These are phyloP conservation scores for Pachypanchax playfairii DNA, from an alignment of 2,113 vertebrate genomes.

Conservation along the genomic window DNA sequence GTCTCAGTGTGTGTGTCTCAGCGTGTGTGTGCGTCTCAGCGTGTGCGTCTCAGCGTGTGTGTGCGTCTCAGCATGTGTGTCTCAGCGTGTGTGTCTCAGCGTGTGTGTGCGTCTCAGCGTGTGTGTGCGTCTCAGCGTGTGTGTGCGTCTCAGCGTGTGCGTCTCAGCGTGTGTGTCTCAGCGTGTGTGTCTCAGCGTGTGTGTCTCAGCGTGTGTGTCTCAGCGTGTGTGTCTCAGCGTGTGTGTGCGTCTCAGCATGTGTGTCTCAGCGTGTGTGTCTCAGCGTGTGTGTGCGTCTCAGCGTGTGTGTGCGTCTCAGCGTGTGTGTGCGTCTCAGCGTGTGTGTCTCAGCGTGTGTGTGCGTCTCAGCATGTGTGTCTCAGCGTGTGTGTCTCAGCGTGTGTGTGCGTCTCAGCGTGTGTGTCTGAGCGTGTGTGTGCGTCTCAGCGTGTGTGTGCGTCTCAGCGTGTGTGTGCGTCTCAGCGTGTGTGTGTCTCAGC, in stretches of 20 bases:
- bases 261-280: too few species aligned
- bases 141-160: constrained; percentile 10
- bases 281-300: neutral
- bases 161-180: neutral
- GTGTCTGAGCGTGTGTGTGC: neutral
- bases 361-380: too few species aligned
- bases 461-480: neutral
- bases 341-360: too few species aligned
- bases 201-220: neutral
- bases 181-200: too few species aligned
- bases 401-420: constrained; percentile 9
- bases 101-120: too few species aligned
- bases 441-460: too few species aligned
- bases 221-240: constrained; percentile 11
- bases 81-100: neutral
- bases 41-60: neutral
- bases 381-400: neutral
- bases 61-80: constrained; percentile 9
- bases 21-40: too few species aligned
- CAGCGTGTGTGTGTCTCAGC: neutral
- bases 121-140: neutral
- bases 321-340: constrained; percentile 10
- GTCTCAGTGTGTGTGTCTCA: neutral
- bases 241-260: too few species aligned
- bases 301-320: constrained; percentile 3